Evolutionary conservation across 2,888 invertebrate species (phyloP), one percentile per base, ranked within the genome.

Genomic region (Agelastica alni): DNA sequence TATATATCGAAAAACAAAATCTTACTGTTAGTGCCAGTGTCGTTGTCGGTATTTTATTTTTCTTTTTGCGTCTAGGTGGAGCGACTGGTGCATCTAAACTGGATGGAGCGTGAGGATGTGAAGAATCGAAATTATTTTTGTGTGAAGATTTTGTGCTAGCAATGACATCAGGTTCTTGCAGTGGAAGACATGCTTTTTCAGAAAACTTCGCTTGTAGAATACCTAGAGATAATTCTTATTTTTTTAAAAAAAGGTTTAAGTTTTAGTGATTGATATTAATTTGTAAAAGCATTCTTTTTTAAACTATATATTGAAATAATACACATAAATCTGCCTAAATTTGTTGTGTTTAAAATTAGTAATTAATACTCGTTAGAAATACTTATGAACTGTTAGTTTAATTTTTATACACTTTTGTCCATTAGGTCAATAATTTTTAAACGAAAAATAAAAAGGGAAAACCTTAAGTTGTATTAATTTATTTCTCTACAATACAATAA

Each of bases 161-260:
- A 66, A 95, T 93, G 69, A 95, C 92, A 78, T 96, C 95, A 2
- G 95, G 95, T 77, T 94, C 94, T 72, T 86, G 86, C 73, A 85
- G 80, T 41, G 81, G 79, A 55, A 81, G 69, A 77, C 72, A 51
- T 22, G 64, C 53, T 60, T 65, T 67, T 22, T 67, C 67, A 26
- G 37, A 37, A 22, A 18, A 20, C 14, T 22, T 42, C 3, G 41
- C 34, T 45, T 41, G 49, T 9, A n/a, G 31, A 31, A 32, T 13
- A 49, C 49, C 49, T 49, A 70, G 67, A 18, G 71, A 70, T 37
- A 76, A 63, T 10, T 18, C 37, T 39, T 4, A 9, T 4, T 10
- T 20, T 39, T 39, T 39, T 13, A 1, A 12, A 1, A 5, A 9
- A 14, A 34, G n/a, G n/a, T n/a, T n/a, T n/a, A n/a, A n/a, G n/a